A percentile compares a stretch with the other conserved stretches of the same genome.
These are phyloP conservation scores for Torymus auratus DNA, from an alignment of 2,888 invertebrate species.

Conservation along the genomic window DNA sequence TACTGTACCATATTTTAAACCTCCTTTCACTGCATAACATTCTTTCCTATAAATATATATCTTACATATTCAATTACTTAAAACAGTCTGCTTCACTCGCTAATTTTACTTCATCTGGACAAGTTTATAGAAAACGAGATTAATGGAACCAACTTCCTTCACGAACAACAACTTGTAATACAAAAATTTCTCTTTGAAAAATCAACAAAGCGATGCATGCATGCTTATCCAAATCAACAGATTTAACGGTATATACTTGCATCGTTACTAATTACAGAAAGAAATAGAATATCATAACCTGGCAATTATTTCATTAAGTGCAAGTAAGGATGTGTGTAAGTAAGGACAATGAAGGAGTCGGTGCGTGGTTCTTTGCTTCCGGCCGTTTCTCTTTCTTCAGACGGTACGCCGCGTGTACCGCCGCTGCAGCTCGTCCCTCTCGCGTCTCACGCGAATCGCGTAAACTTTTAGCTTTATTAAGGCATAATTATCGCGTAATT, in stretches of 20 bases:
- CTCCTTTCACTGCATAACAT: too few relatives aligned
- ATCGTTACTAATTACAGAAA: neutral
- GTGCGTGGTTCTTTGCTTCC: constrained; percentile 6
- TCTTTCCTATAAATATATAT: too few relatives aligned
- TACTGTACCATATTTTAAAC: too few relatives aligned
- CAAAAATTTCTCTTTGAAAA: too few relatives aligned
- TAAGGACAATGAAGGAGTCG: constrained; percentile 4
- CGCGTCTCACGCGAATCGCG: constrained; percentile 22
- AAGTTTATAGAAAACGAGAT: too few relatives aligned
- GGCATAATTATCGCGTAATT: constrained; percentile 56
- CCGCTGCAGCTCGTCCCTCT: neutral
- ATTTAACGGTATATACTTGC: neutral
- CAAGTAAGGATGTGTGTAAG: constrained; percentile 2
- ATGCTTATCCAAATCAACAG: neutral
- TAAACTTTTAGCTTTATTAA: constrained; percentile 37
- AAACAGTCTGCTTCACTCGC: too few relatives aligned
- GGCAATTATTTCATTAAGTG: constrained; percentile 19
- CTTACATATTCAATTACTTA: too few relatives aligned
- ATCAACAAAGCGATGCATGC: too few relatives aligned
- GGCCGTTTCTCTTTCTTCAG: constrained; percentile 26
- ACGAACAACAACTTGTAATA: too few relatives aligned
- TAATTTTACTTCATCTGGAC: too few relatives aligned
- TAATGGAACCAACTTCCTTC: too few relatives aligned
- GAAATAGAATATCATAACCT: constrained; percentile 7
- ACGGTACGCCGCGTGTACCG: neutral